These are phyloP conservation scores for Invenusta paracnida DNA, from an alignment of 2,888 invertebrate species.

Conservation along the genomic window DNA sequence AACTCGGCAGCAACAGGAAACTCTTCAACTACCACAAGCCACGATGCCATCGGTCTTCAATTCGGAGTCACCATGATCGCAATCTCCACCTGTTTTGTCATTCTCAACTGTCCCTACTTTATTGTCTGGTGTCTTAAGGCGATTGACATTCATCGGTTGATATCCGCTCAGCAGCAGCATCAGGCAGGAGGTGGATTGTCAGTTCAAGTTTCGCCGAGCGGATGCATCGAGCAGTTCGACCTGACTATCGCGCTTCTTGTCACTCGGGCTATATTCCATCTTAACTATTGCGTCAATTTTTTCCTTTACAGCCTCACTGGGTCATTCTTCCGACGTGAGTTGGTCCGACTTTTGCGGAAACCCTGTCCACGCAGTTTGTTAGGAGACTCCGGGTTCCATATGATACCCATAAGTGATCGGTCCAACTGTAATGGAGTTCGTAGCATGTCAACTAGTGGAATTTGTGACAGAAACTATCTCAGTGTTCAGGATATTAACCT, in stretches of 20 bases:
- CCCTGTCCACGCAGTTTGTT: too few species aligned
- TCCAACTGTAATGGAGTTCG: too few species aligned
- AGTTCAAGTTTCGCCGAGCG: neutral
- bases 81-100: constrained; percentile 54
- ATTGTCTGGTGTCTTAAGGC: constrained; percentile 49
- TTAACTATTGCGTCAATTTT: constrained; percentile 57
- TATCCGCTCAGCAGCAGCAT: neutral
- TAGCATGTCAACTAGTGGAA: too few species aligned
- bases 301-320: constrained; percentile 56
- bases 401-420: too few species aligned
- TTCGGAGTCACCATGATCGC: constrained; percentile 54
- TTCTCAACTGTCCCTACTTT: constrained; percentile 55
- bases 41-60: constrained; percentile 50
- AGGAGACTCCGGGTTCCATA: too few species aligned
- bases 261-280: constrained; percentile 52
- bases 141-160: neutral
- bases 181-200: too few species aligned
- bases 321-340: constrained; percentile 52
- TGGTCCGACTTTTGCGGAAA: constrained; percentile 47
- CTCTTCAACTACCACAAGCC: constrained; percentile 41
- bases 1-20: too few species aligned
- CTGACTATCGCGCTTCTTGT: constrained; percentile 45
- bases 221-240: neutral
- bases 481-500: too few species aligned
- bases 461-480: too few species aligned